phyloP scores from a whole-genome alignment of 2,797 vertebrate species.

The Leptodactylus fallax region DNA sequence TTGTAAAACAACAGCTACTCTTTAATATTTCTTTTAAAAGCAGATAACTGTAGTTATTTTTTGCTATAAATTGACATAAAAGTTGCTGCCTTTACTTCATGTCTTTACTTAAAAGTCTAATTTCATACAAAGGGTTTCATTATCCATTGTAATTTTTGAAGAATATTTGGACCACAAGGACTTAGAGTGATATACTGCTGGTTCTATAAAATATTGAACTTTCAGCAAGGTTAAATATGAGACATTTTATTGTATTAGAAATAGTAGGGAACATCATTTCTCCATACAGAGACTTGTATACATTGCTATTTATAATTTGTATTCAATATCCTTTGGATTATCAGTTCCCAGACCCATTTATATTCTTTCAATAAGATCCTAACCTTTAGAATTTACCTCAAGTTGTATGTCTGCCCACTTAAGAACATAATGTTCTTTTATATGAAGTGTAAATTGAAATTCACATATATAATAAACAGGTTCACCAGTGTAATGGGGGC shows the following conservation, averaged over 20 bases:
- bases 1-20: too few relatives aligned
- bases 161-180: neutral
- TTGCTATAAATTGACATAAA: too few relatives aligned
- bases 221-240: neutral
- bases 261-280: constrained; percentile 35
- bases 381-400: constrained; percentile 50
- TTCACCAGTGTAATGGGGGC: constrained; percentile 23
- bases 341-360: constrained; percentile 26
- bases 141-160: neutral
- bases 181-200: neutral
- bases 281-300: constrained; percentile 9
- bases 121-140: neutral
- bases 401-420: constrained; percentile 45
- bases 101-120: neutral
- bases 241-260: constrained; percentile 30
- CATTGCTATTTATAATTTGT: constrained; percentile 34
- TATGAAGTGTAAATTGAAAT: constrained; percentile 59
- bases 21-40: too few relatives aligned
- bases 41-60: too few relatives aligned
- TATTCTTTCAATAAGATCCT: constrained; percentile 35
- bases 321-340: constrained; percentile 35
- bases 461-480: constrained; percentile 51
- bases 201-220: constrained; percentile 14
- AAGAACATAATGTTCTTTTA: constrained; percentile 60
- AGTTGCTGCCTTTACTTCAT: too few relatives aligned